Evolutionary conservation across 2,797 vertebrate genomes (phyloP).

Genomic region (Phataginus tricuspis): DNA sequence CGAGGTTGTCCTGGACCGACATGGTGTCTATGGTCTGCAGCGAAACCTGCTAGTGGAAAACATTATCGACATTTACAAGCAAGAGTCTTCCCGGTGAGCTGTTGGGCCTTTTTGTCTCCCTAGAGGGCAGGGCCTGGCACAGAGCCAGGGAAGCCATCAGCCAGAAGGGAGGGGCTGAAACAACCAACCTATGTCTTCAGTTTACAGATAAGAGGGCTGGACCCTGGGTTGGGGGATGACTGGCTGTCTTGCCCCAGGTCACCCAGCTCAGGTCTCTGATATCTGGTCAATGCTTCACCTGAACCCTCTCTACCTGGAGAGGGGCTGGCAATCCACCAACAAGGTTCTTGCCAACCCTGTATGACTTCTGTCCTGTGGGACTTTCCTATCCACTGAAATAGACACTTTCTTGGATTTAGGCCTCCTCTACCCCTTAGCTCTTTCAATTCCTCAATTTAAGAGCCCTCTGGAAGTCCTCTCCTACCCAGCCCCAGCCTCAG

Average conservation of each 20-base stretch:
- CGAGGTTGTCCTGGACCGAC: conserved; percentile 94
- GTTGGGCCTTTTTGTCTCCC: background rate
- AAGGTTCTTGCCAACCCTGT: background rate
- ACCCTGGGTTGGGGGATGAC: background rate
- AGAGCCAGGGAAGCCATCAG: background rate
- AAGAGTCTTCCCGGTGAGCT: conserved; percentile 90
- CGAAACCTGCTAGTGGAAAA: conserved; percentile 96
- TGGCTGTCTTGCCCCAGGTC: background rate
- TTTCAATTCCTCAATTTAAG: background rate
- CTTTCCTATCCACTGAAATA: background rate
- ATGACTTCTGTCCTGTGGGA: background rate
- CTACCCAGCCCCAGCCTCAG: background rate
- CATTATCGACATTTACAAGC: conserved; percentile 95
- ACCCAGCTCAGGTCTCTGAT: background rate
- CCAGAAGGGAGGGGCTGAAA: background rate
- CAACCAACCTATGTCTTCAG: background rate
- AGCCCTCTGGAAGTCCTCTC: background rate
- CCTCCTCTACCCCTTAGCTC: background rate
- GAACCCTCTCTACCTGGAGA: background rate
- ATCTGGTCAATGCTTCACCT: background rate
- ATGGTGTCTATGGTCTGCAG: conserved; percentile 93
- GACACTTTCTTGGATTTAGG: background rate
- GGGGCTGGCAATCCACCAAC: background rate
- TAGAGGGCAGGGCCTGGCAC: background rate
- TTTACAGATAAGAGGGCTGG: background rate